These are phyloP conservation scores for Speoplatyrhinus poulsoni DNA, from an alignment of 2,113 vertebrate genomes.

Conservation along the genomic window DNA sequence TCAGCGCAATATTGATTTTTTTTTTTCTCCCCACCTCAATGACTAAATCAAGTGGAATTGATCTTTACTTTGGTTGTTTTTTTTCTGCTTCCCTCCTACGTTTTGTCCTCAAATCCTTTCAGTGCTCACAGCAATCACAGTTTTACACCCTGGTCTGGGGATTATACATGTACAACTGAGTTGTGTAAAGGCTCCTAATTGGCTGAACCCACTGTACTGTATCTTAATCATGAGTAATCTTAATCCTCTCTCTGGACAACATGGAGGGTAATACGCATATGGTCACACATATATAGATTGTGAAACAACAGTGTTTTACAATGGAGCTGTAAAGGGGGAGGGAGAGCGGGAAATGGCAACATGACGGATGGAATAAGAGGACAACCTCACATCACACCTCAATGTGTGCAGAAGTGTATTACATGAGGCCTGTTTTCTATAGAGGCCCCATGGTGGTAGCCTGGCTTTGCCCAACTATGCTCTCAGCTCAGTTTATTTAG, in stretches of 20 bases:
- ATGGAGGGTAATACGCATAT: slow-evolving; percentile 58
- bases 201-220: slow-evolving; percentile 48
- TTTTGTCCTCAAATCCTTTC: slow-evolving; percentile 53
- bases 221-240: slow-evolving; percentile 69
- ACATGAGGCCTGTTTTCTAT: neutral
- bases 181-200: slow-evolving; percentile 53
- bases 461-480: no score
- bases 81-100: slow-evolving; percentile 19
- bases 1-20: slow-evolving; percentile 55
- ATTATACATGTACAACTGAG: slow-evolving; percentile 9
- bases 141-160: slow-evolving; percentile 17
- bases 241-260: slow-evolving; percentile 62
- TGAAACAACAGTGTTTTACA: slow-evolving; percentile 19
- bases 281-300: slow-evolving; percentile 58
- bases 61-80: slow-evolving; percentile 31
- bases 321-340: slow-evolving; percentile 1
- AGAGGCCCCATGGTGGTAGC: neutral
- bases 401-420: no score
- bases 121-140: neutral
- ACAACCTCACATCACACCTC: slow-evolving; percentile 14
- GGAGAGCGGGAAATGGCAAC: slow-evolving; percentile 2
- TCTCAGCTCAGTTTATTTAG: no score
- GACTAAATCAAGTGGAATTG: slow-evolving; percentile 61
- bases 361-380: slow-evolving; percentile 7
- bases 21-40: slow-evolving; percentile 9